Conservation (phyloP, 2,797 vertebrate genomes). For the Chromis chromis region DNA sequence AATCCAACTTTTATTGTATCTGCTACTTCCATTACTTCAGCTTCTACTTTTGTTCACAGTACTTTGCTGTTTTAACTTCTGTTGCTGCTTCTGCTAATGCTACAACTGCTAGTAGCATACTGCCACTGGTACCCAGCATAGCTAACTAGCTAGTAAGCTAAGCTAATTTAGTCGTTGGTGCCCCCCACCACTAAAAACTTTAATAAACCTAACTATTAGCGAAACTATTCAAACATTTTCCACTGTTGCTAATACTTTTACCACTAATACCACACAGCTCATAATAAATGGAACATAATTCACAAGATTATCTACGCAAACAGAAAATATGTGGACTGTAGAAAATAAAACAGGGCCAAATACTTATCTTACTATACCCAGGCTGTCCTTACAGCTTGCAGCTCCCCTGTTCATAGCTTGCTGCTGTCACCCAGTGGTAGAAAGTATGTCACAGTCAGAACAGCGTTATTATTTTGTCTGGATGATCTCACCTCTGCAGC, state of each 20-base stretch:
- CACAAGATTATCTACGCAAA: neutral
- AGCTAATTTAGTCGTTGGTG: neutral
- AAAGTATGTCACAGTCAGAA: constrained; percentile 11
- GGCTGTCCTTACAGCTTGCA: neutral
- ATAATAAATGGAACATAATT: neutral
- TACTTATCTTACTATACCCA: too few relatives aligned
- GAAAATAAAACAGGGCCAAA: too few relatives aligned
- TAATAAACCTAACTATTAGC: neutral
- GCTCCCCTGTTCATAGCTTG: constrained; percentile 9
- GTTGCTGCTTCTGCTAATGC: neutral
- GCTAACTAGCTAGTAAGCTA: neutral
- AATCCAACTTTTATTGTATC: too few relatives aligned
- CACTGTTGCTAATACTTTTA: neutral
- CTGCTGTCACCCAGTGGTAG: constrained; percentile 71
- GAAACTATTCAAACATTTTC: neutral
- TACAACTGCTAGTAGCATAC: neutral
- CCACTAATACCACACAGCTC: neutral
- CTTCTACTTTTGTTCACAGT: neutral
- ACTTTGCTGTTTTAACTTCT: neutral
- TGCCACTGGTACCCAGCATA: neutral
- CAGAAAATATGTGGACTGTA: too few relatives aligned
- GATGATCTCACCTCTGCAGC: constrained; percentile 22
- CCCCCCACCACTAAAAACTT: neutral
- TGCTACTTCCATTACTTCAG: too few relatives aligned
- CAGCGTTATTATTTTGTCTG: neutral